These are phyloP conservation scores for Lacerta agilis DNA, from an alignment of 2,797 vertebrate genomes.

Conservation along the genomic window DNA sequence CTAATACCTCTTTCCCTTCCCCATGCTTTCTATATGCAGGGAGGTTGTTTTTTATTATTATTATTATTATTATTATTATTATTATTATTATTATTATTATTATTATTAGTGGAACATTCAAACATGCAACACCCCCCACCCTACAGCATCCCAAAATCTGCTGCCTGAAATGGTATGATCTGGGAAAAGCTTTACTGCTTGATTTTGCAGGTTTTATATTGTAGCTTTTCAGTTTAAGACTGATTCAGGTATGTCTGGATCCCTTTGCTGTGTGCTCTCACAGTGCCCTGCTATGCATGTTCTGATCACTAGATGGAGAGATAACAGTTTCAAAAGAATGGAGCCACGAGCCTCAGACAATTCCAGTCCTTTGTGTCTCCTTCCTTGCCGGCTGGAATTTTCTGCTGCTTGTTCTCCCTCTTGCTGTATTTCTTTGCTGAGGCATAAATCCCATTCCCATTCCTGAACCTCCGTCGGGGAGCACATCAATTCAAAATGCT, in stretches of 20 bases:
- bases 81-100: too few species aligned
- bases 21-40: not conserved
- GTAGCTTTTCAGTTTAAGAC: not conserved
- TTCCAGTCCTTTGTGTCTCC: slow-evolving; percentile 14
- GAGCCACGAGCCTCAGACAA: slow-evolving; percentile 2
- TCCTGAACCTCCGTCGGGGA: not conserved
- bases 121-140: not conserved
- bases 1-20: not conserved
- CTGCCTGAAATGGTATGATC: not conserved
- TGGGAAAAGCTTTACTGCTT: not conserved
- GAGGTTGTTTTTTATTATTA: too few species aligned
- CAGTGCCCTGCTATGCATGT: slow-evolving; percentile 52
- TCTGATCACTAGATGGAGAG: slow-evolving; percentile 70
- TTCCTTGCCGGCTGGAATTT: not conserved
- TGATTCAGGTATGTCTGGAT: not conserved
- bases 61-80: too few species aligned
- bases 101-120: not conserved
- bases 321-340: slow-evolving; percentile 55
- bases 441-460: not conserved
- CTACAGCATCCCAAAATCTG: not conserved
- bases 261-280: not conserved
- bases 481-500: not conserved
- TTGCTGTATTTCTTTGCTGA: not conserved
- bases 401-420: not conserved
- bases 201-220: not conserved